Percentiles rank a stretch among this genome's conserved stretches.
These are phyloP conservation scores for Lampris incognitus DNA, from an alignment of 2,113 vertebrate genomes.

Conservation along the genomic window DNA sequence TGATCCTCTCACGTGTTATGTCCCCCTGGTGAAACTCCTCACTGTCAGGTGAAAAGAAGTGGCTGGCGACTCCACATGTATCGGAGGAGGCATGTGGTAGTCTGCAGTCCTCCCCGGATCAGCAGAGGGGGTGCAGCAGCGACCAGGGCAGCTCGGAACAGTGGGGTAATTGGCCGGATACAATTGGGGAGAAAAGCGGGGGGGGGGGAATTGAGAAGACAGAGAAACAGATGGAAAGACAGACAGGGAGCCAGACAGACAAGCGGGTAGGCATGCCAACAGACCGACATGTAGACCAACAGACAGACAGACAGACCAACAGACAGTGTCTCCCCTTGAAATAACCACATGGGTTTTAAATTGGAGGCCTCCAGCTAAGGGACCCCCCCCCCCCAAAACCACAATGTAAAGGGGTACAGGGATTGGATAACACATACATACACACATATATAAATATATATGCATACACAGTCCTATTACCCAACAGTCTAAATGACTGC, in stretches of 20 bases:
- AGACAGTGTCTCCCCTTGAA: constrained; percentile 28
- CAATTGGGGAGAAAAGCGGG: too few relatives aligned
- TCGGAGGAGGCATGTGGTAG: too few relatives aligned
- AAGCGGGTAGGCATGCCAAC: not conserved
- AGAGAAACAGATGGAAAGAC: too few relatives aligned
- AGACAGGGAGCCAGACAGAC: constrained; percentile 21
- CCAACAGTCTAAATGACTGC: constrained; percentile 16
- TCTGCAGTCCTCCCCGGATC: too few relatives aligned
- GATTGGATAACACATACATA: constrained; percentile 48
- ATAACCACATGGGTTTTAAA: constrained; percentile 46
- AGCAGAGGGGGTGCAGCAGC: too few relatives aligned
- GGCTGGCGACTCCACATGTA: too few relatives aligned
- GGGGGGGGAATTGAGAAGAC: too few relatives aligned
- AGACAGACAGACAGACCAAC: constrained; percentile 13
- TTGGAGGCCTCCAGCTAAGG: constrained; percentile 37
- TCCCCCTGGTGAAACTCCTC: too few relatives aligned
- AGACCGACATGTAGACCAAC: constrained; percentile 10
- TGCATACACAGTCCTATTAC: not conserved
- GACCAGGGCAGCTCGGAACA: too few relatives aligned
- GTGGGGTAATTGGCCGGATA: too few relatives aligned
- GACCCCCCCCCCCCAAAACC: constrained; percentile 17
- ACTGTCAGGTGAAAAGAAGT: too few relatives aligned
- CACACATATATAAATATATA: constrained; percentile 10
- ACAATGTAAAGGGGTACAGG: constrained; percentile 42
- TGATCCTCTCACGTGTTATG: too few relatives aligned